A percentile compares a stretch with the other conserved stretches of the same genome.
These are phyloP conservation scores for Ornithoptera alexandrae DNA, from an alignment of 2,888 invertebrate species.

Conservation along the genomic window DNA sequence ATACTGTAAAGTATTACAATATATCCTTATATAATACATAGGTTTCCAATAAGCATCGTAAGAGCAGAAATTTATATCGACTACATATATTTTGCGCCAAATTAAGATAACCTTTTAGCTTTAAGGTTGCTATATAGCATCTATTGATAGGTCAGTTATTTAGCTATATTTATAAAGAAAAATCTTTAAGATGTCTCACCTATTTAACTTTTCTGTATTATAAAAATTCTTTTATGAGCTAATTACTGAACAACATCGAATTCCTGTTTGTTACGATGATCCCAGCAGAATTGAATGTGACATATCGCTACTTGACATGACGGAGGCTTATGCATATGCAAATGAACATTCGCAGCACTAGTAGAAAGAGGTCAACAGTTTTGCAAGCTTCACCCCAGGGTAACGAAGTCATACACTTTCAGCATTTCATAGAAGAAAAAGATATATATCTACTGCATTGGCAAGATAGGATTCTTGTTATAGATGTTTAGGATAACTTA, in stretches of 20 bases:
- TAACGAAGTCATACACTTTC: constrained; percentile 10
- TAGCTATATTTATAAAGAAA: too few relatives aligned
- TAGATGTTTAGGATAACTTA: background rate
- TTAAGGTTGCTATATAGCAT: too few relatives aligned
- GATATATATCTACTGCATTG: background rate
- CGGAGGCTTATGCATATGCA: constrained; percentile 24
- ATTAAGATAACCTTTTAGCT: too few relatives aligned
- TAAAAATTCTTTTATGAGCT: background rate
- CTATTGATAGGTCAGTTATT: too few relatives aligned
- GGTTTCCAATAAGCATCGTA: too few relatives aligned
- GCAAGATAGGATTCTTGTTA: background rate
- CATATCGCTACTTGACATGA: constrained; percentile 20
- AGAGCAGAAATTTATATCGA: too few relatives aligned
- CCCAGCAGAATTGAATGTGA: background rate
- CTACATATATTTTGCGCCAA: too few relatives aligned
- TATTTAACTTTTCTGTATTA: too few relatives aligned
- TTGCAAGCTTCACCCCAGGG: constrained; percentile 19
- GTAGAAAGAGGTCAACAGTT: constrained; percentile 24
- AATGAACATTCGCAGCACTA: constrained; percentile 22
- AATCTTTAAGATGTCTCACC: too few relatives aligned
- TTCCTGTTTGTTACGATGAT: background rate
- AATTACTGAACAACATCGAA: background rate
- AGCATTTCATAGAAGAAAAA: background rate
- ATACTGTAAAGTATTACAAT: too few relatives aligned
- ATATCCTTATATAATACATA: too few relatives aligned